A percentile compares a stretch with the other conserved stretches of the same genome.
These are phyloP conservation scores for Agapornis canus DNA, from an alignment of 2,797 vertebrate species.

Conservation along the genomic window DNA sequence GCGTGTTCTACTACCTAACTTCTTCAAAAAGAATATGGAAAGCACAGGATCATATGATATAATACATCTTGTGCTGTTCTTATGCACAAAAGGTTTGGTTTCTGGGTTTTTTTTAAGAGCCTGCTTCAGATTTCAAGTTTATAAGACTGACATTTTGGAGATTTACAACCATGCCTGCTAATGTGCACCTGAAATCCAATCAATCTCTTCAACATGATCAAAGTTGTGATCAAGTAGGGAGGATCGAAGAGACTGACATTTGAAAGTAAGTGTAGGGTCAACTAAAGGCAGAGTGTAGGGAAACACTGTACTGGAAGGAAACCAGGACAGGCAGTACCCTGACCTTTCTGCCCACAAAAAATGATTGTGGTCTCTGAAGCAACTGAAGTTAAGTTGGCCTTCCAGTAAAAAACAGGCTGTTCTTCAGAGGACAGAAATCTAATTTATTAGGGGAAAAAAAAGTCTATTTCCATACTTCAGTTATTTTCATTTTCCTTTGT, in stretches of 20 bases:
- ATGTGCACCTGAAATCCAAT: not conserved
- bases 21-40: not conserved
- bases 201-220: conserved; percentile 10
- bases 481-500: not conserved
- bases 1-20: not conserved
- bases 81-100: not conserved
- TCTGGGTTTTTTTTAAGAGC: not conserved
- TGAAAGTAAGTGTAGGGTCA: conserved; percentile 33
- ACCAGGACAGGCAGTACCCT: conserved; percentile 16
- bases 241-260: not conserved
- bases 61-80: not conserved
- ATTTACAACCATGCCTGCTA: not conserved
- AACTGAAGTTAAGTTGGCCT: not conserved
- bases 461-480: not conserved
- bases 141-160: not conserved
- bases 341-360: not conserved
- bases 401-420: not conserved
- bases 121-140: not conserved
- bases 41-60: not conserved
- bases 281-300: not conserved
- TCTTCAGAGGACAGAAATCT: not conserved
- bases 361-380: not conserved
- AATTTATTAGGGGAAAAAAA: not conserved
- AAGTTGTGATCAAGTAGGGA: not conserved
- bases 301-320: conserved; percentile 45